Base-by-base conservation (phyloP, 1,140 invertebrate species). In the Asobara japonica region DNA sequence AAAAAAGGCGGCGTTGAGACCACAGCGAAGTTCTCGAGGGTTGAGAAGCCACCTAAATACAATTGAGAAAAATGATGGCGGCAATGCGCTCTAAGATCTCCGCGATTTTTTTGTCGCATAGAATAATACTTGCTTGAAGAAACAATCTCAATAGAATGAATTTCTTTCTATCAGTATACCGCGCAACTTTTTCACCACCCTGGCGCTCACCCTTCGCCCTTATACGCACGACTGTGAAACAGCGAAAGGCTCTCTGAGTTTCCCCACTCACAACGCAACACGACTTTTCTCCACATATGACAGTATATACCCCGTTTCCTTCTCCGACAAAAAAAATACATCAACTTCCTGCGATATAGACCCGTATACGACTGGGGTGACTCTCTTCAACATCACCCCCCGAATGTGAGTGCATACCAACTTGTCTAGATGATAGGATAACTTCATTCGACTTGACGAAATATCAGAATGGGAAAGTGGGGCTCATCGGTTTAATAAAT, bases 301-400 rank as follows among this genome's bases (percentile, higher is more conserved):
- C 33, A 38, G 51, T 16, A 27, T 30, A 67, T 41, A 11, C 33
- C 29, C 36, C 62, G 33, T 64, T 38, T 66, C 45, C 30, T 38
- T 56, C 62, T 13, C n/a, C 0, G 27, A 65, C 7, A 65, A 71
- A 56, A 65, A 61, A 51, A 31, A 38, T 27, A 51, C 36, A 33
- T 31, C 3, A 7, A 2, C 56, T 29, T 29, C 56, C 10, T 29
- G 25, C 51, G 51, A 36, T 22, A 69, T 31, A 60, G 18, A 65
- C 30, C 25, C 41, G 6, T 51, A 45, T 31, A 56, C 36, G 38
- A 25, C 30, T 62, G 64, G 72, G 72, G 72, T 73, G 72, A 73
- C 69, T 73, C 64, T 64, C 60, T 73, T 73, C 69, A 74, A 69
- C 72, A 69, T 74, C 65, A 45, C 48, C 22, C 22, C 18, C 22